Evolutionary conservation across 2,113 vertebrate genomes (phyloP).

Genomic region (Onychostruthus taczanowskii): DNA sequence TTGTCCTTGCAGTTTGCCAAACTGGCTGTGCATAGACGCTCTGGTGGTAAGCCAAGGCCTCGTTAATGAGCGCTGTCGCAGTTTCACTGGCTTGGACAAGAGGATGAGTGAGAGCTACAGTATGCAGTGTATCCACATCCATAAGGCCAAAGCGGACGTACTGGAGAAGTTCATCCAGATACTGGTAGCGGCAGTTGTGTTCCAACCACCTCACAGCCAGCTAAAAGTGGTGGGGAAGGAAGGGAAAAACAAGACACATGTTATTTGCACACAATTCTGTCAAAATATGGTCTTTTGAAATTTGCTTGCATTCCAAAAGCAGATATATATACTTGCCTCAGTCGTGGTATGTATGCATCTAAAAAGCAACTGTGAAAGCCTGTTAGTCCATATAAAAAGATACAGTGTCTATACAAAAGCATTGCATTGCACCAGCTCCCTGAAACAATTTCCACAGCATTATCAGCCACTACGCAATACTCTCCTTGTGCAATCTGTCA

Average conservation of each 20-base stretch:
- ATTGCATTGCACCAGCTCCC: not conserved
- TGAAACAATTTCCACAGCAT: not conserved
- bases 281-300: not conserved
- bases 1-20: constrained; percentile 88
- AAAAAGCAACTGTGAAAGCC: not conserved
- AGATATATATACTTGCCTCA: not conserved
- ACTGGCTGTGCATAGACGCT: constrained; percentile 90
- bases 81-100: constrained; percentile 86
- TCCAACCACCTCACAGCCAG: constrained; percentile 93
- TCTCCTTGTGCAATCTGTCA: not conserved
- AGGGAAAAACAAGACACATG: not conserved
- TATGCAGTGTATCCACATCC: constrained; percentile 87
- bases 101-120: constrained; percentile 83
- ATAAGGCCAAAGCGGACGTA: constrained; percentile 93
- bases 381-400: not conserved
- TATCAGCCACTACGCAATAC: not conserved
- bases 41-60: constrained; percentile 92
- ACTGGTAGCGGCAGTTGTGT: constrained; percentile 88
- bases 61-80: constrained; percentile 83
- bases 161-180: constrained; percentile 91
- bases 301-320: not conserved
- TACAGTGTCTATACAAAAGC: not conserved
- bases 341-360: not conserved
- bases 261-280: not conserved
- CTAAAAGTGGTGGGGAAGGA: constrained; percentile 68